A percentile compares a stretch with the other conserved stretches of the same genome.
These are phyloP conservation scores for Schizaphis graminum DNA, from an alignment of 2,888 invertebrate species.

Conservation along the genomic window DNA sequence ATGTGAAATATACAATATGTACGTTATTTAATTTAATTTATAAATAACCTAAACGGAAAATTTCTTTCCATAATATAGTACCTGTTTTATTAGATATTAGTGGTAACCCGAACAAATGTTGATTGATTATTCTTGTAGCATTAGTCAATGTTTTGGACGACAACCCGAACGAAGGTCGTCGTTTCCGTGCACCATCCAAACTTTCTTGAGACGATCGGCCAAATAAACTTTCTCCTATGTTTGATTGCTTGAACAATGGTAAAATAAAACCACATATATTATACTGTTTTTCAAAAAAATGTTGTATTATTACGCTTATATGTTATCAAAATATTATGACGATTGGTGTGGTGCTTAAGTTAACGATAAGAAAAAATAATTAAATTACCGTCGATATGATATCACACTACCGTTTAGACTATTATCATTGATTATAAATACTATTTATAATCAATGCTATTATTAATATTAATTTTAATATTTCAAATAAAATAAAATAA, in stretches of 20 bases:
- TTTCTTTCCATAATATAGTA: conserved; percentile 13
- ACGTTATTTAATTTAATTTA: background rate
- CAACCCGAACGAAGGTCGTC: conserved; percentile 73
- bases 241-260: conserved; percentile 30
- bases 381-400: background rate
- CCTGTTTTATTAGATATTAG: conserved; percentile 65
- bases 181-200: conserved; percentile 71
- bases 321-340: background rate
- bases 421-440: too few species aligned
- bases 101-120: conserved; percentile 78
- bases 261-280: background rate
- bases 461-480: background rate
- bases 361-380: background rate
- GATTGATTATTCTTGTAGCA: conserved; percentile 81
- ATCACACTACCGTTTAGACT: background rate
- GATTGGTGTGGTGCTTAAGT: background rate
- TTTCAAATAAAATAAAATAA: background rate
- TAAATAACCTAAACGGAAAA: background rate
- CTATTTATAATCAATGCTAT: too few species aligned
- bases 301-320: background rate
- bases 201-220: conserved; percentile 74
- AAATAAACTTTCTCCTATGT: conserved; percentile 65
- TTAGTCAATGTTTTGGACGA: conserved; percentile 79
- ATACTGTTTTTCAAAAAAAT: background rate
- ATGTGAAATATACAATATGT: background rate